Base-by-base conservation (phyloP, 2,888 invertebrate species). In the Rhopalosiphum nymphaeae region DNA sequence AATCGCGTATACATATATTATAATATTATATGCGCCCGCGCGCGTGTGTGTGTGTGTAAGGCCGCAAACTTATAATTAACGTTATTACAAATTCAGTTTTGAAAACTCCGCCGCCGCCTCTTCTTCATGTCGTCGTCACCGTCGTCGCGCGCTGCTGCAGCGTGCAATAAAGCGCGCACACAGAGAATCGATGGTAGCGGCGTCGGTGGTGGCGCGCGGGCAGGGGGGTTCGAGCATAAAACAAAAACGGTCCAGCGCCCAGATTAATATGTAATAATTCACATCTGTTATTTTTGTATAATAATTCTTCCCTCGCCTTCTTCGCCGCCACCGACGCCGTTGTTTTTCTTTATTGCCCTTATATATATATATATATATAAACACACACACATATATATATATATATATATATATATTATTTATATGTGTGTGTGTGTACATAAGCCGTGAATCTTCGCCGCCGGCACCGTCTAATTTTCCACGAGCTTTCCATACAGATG, bases 201-300 rank as follows among this genome's bases (percentile, higher is more conserved):
- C 36, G 36, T 78, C 21, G 78, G 78, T 36, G 78, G 36, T 9
- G 42, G 36, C 16, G n/a, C 49, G 46, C n/a, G 26, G 46, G 44
- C 25, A 36, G 13, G 46, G 36, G 85, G 89, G 57, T 46, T 90
- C 42, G 85, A 85, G 90, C 85, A 57, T 89, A 90, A 94, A 91
- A 94, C 94, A 94, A 94, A 93, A 94, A 94, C 94, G 94, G 94
- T 94, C 94, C 94, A 86, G 94, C 94, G 91, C 94, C 85, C 94
- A 94, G 95, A 95, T 95, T 95, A 95, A 95, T 95, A 95, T 94
- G 95, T 94, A 94, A 95, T 95, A 95, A 95, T 95, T 95, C 95
- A 95, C 95, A 95, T 94, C 95, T 95, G 95, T 61, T 94, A 94
- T 94, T 94, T 94, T 94, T 94, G 90, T 91, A 91, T 91, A 94